Base-by-base conservation (phyloP, 2,888 invertebrate species). In the Diogma glabrata region DNA sequence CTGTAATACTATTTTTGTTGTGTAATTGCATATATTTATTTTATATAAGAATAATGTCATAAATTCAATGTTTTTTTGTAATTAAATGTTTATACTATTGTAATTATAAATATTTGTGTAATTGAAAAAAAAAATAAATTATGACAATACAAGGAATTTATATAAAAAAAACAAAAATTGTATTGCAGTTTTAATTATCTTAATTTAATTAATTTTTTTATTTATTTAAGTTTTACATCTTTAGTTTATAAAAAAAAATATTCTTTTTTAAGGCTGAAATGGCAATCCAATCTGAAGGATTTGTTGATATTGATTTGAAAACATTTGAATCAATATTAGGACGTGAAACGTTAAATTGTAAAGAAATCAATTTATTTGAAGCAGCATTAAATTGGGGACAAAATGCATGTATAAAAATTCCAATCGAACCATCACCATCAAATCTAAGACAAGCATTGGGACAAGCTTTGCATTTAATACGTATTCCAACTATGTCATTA, bases 231-330 rank as follows among this genome's bases (percentile, higher is more conserved):
- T 24, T 52, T 47, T 50, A 33, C 33, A 14, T 24, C 9, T 24
- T 24, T 24, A 5, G 6, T 7, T 9, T 9, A 24, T 7, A 24
- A 24, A 24, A 24, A 24, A 22, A 22, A 40, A 26, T 51, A 22
- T 24, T 19, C 10, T 47, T 51, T 17, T 24, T 16, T 49, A 60
- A 69, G 87, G 94, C 95, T 64, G 93, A 94, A 75, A 90, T 95
- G 84, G 94, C 95, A 52, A 78, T 96, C 60, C 85, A 84, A 59
- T 93, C 94, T 1, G 95, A 95, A 64, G 94, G 94, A 59, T 95
- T 96, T 74, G 86, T 89, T 57, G 95, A 96, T 67, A 93, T 96
- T 64, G 95, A 95, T 71, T 82, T 87, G 61, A 86, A 89, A 59
- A 95, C 95, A 22, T 77, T 95, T 60, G 88, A 91, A 69, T 89